These are phyloP conservation scores for Epizoanthus illoricatus DNA, from an alignment of 92 coral and sea anemone genomes.

Conservation along the genomic window DNA sequence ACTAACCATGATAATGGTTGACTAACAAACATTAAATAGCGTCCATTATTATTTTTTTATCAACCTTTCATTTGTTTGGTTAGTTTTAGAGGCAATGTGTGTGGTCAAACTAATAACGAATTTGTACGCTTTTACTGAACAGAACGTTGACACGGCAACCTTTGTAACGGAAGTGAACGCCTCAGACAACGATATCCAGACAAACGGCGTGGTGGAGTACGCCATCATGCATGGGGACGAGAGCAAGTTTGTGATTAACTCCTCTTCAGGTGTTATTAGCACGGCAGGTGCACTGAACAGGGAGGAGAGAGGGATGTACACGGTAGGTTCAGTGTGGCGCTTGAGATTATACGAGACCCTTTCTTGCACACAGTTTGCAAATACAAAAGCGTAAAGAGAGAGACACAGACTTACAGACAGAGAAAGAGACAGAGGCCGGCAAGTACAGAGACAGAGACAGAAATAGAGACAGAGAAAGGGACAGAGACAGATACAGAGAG, in stretches of 20 bases:
- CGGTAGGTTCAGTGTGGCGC: constrained; percentile 35
- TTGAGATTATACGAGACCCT: neutral
- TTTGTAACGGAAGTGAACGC: constrained; percentile 87
- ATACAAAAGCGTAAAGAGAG: no score
- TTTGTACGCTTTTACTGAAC: neutral
- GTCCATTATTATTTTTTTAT: neutral
- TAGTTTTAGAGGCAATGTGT: neutral
- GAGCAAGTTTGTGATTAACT: constrained; percentile 66
- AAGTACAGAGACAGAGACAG: no score
- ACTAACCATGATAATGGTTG: no score
- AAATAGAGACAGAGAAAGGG: no score
- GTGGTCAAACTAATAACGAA: neutral
- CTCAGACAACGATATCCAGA: constrained; percentile 76
- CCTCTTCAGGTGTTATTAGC: constrained; percentile 66
- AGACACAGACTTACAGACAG: no score
- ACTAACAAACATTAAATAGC: no score
- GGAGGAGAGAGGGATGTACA: constrained; percentile 67
- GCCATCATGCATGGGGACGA: constrained; percentile 86
- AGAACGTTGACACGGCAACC: constrained; percentile 71
- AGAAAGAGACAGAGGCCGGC: no score
- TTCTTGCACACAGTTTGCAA: no score
- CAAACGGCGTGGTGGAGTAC: constrained; percentile 70
- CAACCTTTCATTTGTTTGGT: neutral
- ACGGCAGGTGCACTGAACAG: constrained; percentile 74
- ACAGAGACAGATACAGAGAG: no score